Percentiles rank a stretch among this genome's conserved stretches.
Conservation (phyloP, 2,113 vertebrate species). For the Ondatra zibethicus region DNA sequence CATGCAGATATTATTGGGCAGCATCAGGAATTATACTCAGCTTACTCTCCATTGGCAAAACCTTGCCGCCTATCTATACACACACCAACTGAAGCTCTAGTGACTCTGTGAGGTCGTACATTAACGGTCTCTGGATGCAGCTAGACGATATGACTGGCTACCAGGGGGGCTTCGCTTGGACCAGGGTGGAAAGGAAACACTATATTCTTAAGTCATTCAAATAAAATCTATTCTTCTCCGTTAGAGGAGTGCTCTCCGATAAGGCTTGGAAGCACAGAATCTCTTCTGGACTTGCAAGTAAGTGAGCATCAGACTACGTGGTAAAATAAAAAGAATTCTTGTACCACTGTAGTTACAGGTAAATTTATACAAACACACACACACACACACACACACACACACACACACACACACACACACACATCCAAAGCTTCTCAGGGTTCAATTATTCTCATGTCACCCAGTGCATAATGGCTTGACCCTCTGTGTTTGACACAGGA, state of each 20-base stretch:
- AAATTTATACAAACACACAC: no score
- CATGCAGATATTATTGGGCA: background rate
- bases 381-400: no score
- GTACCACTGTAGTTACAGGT: no score
- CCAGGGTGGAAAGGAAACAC: background rate
- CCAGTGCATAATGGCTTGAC: background rate
- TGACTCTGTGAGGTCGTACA: accelerated
- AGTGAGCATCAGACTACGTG: background rate
- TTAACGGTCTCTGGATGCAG: background rate
- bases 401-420: no score
- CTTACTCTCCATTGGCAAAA: background rate
- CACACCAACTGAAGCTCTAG: accelerated
- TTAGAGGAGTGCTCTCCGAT: background rate
- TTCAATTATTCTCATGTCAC: background rate
- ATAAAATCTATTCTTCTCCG: background rate
- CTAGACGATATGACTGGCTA: background rate
- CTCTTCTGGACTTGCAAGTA: background rate
- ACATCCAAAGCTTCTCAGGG: no score
- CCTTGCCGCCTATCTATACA: background rate
- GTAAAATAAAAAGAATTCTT: background rate
- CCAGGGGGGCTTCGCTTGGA: background rate
- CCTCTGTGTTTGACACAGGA: background rate
- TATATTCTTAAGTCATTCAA: background rate
- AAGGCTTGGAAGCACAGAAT: background rate
- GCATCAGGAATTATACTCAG: background rate